Evolutionary conservation across 2,113 vertebrate species (phyloP).

Genomic region (Etia nguti): DNA sequence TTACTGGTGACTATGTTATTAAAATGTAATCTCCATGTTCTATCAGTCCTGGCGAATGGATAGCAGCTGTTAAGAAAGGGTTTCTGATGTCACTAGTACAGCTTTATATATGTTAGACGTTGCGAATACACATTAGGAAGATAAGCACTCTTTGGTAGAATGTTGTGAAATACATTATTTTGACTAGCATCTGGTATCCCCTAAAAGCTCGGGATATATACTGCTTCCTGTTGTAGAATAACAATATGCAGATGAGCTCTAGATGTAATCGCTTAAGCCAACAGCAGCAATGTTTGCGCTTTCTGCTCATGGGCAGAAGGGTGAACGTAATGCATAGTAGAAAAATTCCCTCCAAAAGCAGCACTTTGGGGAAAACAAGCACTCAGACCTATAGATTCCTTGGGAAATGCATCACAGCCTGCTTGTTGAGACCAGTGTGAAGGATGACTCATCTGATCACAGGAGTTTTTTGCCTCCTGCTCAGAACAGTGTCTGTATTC

Average conservation of each 20-base stretch:
- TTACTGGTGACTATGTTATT: not conserved
- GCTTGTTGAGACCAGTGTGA: not conserved
- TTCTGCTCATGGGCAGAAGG: not conserved
- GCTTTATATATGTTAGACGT: not conserved
- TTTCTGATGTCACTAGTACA: not conserved
- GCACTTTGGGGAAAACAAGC: not conserved
- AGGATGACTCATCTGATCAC: constrained; percentile 9
- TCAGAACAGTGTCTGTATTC: not conserved
- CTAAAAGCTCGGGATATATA: not conserved
- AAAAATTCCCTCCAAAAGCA: not conserved
- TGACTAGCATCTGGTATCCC: not conserved
- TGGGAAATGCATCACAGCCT: not conserved
- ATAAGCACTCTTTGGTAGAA: not conserved
- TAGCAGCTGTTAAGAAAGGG: not conserved
- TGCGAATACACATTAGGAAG: not conserved
- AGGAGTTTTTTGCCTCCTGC: not conserved
- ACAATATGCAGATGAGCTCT: not conserved
- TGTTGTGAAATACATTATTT: not conserved
- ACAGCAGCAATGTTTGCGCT: not conserved
- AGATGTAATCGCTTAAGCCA: not conserved
- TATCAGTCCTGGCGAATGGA: not conserved
- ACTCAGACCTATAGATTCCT: not conserved
- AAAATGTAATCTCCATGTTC: not conserved
- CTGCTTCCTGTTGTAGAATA: not conserved
- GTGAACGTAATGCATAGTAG: not conserved